phyloP scores from a whole-genome alignment of 2,797 vertebrate species.

The Tapera naevia region DNA sequence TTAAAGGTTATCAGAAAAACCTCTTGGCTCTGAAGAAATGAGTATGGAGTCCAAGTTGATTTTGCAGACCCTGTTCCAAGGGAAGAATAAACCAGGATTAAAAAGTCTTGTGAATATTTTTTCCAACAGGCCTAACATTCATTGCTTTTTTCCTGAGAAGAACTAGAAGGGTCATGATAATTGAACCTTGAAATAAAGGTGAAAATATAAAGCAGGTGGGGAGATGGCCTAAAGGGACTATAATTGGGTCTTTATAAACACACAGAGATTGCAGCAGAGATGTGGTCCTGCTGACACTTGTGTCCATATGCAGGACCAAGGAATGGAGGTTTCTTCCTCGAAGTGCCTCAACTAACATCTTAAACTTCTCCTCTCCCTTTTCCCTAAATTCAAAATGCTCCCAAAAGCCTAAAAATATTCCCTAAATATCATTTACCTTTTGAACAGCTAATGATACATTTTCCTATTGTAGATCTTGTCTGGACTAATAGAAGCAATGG shows the following conservation, averaged over 20 bases:
- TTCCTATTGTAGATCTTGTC: background rate
- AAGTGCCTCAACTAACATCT: background rate
- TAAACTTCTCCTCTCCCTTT: background rate
- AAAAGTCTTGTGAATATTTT: background rate
- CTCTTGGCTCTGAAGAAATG: background rate
- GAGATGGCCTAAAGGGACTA: background rate
- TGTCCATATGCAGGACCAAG: background rate
- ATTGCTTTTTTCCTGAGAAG: background rate
- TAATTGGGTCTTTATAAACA: background rate
- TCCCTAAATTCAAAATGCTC: background rate
- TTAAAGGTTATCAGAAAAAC: background rate
- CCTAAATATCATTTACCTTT: background rate
- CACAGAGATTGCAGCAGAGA: background rate
- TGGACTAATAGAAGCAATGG: background rate
- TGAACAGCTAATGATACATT: background rate
- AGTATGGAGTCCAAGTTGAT: background rate
- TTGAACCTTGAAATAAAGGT: background rate
- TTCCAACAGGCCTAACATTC: background rate
- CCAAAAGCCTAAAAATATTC: background rate
- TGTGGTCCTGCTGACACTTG: background rate
- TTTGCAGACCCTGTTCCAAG: background rate
- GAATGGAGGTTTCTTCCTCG: background rate
- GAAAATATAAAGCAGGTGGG: background rate
- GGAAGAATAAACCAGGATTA: background rate
- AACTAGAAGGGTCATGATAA: background rate